Conservation (phyloP, 1,140 invertebrate genomes). For the Oncopeltus fasciatus region DNA sequence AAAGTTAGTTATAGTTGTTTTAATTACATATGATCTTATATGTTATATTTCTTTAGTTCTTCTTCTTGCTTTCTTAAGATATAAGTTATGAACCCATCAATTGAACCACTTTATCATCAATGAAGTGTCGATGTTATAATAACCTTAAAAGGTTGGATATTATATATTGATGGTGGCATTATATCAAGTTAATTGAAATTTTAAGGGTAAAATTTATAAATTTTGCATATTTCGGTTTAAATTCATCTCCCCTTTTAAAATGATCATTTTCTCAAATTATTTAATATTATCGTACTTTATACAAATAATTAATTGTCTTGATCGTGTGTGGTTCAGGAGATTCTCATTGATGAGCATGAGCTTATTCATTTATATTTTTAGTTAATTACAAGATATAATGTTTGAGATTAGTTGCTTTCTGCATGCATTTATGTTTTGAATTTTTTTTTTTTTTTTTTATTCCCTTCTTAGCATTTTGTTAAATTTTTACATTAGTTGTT, state of each 20-base stretch:
- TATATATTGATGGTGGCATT: too few species aligned
- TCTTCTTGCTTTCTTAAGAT: too few species aligned
- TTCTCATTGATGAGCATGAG: not conserved
- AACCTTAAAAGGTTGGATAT: too few species aligned
- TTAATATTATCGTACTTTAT: too few species aligned
- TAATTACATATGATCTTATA: not conserved
- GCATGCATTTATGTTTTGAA: not conserved
- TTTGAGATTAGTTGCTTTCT: not conserved
- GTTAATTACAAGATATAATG: not conserved
- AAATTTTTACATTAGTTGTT: constrained; percentile 20
- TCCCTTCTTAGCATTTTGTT: constrained; percentile 17
- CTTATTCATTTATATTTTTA: not conserved
- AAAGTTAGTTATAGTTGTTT: not conserved
- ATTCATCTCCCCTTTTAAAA: too few species aligned
- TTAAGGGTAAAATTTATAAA: too few species aligned
- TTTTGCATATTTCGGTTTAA: too few species aligned
- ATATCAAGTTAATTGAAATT: too few species aligned
- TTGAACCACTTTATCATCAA: not conserved
- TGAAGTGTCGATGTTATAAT: too few species aligned
- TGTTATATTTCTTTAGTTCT: not conserved
- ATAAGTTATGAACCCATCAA: not conserved
- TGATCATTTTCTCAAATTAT: too few species aligned
- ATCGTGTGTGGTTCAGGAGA: constrained; percentile 7
- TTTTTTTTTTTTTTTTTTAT: not conserved
- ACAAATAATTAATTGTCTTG: too few species aligned